Base-by-base conservation (phyloP, 2,888 invertebrate species). In the Galerucella calmariensis region DNA sequence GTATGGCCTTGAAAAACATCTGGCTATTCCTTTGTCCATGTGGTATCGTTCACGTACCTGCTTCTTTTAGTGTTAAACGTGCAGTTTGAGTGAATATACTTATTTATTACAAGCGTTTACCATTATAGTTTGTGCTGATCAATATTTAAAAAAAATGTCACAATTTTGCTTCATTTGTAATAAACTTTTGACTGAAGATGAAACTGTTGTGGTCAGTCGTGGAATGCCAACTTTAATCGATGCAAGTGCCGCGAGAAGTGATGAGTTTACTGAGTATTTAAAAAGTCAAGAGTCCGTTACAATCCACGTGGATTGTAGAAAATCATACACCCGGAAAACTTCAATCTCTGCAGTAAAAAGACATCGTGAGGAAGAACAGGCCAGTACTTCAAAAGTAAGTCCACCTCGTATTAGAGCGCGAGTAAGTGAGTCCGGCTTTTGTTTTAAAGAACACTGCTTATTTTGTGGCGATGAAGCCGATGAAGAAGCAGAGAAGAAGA, bases 401-500 rank as follows among this genome's bases (percentile, higher is more conserved):
- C 82, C 82, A 77, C 81, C 81, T 82, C 81, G 79, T 75, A 76
- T 68, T 67, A 83, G 81, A 81, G 67, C 77, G 73, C 81, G 82
- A 65, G 44, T 77, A 24, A 84, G 65, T 65, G 62, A 79, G 44
- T 63, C 20, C 10, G 20, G n/a, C 10, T 58, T 5, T 58, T 58
- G 80, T 82, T 83, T 80, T 78, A 79, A 80, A 81, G 69, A 48
- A 48, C 70, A 35, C 27, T 82, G 81, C 71, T 78, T 82, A 82
- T 85, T 86, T 85, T 85, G 85, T 82, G 83, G 84, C 78, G 67
- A 86, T 78, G 78, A 78, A 77, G 82, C 81, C 81, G 77, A 84
- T 83, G 84, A 84, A 81, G 27, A 27, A 27, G 27, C 76, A 81
- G 84, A 85, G 76, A 83, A 74, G 14, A 48, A 75, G 85, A 84